Evolutionary conservation across 2,113 vertebrate species (phyloP), one percentile per base, ranked within the genome.

Genomic region (Parus major): DNA sequence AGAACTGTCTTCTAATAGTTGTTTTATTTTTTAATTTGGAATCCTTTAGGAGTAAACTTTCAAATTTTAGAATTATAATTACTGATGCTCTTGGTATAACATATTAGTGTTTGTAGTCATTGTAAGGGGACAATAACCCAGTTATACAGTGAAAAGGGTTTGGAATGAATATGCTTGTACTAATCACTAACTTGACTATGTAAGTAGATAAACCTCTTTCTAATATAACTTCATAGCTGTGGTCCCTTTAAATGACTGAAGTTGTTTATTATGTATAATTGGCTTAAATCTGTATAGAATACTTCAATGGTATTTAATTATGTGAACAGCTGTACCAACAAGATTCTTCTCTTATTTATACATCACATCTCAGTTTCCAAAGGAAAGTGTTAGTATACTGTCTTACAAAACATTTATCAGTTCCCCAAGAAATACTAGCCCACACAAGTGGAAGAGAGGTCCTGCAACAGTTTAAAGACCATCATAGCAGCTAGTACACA

Each of bases 211-310:
- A 97, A 91, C 33, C 78, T 85, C 84, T 84, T 94, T 91, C 93
- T 73, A 88, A 90, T 69, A 65, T 9, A 87, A 68, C 81, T 88
- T 92, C 55, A 64, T n/a, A 94, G 78, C 70, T 73, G 55, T 7
- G 20, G 66, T 77, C 42, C 93, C 53, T 93, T 92, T 72, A 87
- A 93, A 77, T 59, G 39, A 90, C 53, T 94, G 66, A 80, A 85
- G 47, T 88, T 90, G 78, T 85, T 96, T 73, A 91, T 90, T 70
- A 70, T 52, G 24, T 56, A 29, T 95, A 96, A 96, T 96, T 95
- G 82, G 90, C 88, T 96, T 96, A 96, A 55, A 44, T 56, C 93
- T 70, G 27, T 35, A 95, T 10, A 80, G 49, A 94, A 63, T 70
- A 80, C 76, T 94, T 96, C 64, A 90, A 61, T 72, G 35, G 69